phyloP scores from a whole-genome alignment of 1,140 invertebrate genomes.

The Euglossa dilemma region DNA sequence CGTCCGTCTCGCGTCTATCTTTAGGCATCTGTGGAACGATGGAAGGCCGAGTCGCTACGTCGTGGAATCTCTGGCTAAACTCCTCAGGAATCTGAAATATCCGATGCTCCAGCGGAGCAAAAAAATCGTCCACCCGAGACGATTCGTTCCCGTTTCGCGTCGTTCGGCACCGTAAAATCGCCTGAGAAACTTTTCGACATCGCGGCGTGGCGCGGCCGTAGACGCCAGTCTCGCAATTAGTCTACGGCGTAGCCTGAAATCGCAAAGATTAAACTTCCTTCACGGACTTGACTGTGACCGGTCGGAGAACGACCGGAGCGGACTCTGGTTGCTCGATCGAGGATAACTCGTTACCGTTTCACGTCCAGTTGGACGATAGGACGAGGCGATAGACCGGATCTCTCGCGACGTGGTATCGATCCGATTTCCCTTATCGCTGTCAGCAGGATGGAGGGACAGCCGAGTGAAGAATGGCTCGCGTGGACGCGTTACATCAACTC shows the following conservation, averaged over 20 bases:
- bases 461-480: background rate
- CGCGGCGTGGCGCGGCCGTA: background rate
- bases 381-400: background rate
- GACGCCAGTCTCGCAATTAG: background rate
- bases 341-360: background rate
- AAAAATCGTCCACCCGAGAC: background rate
- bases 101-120: background rate
- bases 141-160: background rate
- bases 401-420: background rate
- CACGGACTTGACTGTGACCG: background rate
- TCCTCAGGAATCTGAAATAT: background rate
- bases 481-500: conserved; percentile 7
- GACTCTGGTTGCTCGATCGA: background rate
- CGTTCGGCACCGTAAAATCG: background rate
- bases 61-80: background rate
- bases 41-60: background rate
- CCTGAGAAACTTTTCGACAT: background rate
- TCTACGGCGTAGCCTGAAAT: background rate
- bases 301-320: too few relatives aligned
- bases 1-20: background rate
- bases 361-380: background rate
- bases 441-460: background rate
- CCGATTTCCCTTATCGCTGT: conserved; percentile 8
- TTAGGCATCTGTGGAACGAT: background rate
- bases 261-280: background rate